These are phyloP conservation scores for Anorthoa munda DNA, from an alignment of 2,888 invertebrate species.

Conservation along the genomic window DNA sequence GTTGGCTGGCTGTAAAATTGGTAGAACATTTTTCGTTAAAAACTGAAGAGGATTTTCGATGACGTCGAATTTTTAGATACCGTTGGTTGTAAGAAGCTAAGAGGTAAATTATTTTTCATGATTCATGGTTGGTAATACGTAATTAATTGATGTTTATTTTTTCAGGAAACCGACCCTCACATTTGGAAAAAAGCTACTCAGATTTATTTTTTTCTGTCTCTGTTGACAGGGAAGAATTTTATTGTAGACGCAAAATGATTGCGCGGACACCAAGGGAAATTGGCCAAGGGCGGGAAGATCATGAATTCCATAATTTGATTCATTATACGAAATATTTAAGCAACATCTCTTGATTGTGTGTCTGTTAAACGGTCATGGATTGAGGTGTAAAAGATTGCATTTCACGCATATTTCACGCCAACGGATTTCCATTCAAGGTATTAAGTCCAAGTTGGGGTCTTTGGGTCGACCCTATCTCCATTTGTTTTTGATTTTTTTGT, in stretches of 20 bases:
- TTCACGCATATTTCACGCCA: conserved; percentile 11
- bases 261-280: background rate
- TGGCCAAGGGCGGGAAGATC: background rate
- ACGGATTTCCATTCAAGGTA: conserved; percentile 13
- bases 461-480: background rate
- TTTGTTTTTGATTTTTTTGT: conserved; percentile 29
- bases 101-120: background rate
- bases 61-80: background rate
- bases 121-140: background rate
- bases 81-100: background rate
- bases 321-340: background rate
- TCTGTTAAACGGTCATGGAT: background rate
- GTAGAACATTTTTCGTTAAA: background rate
- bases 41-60: background rate
- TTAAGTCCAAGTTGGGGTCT: conserved; percentile 2
- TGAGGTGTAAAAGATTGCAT: conserved; percentile 5
- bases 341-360: background rate
- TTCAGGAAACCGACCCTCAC: no score
- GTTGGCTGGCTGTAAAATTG: background rate
- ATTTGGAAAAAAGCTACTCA: no score
- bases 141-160: no score
- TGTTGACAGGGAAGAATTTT: background rate
- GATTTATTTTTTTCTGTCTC: no score
- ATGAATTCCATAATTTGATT: conserved; percentile 1
- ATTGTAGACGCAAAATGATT: background rate